A percentile compares a stretch with the other conserved stretches of the same genome.
These are phyloP conservation scores for Mastacembelus armatus DNA, from an alignment of 2,797 vertebrate genomes.

Conservation along the genomic window DNA sequence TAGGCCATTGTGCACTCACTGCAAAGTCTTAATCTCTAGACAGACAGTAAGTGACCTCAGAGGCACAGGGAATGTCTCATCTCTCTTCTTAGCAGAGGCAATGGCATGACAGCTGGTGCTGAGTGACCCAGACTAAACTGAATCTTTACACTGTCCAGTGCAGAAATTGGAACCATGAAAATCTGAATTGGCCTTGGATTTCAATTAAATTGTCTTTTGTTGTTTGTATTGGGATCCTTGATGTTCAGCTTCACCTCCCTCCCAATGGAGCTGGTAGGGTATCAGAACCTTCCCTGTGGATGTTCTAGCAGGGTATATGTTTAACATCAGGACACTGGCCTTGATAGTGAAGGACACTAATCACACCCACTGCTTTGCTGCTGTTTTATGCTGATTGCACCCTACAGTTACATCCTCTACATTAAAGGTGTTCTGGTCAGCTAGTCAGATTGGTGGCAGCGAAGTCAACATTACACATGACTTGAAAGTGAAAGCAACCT, in stretches of 20 bases:
- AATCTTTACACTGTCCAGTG: neutral
- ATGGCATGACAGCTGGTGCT: neutral
- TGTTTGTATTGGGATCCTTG: too few relatives aligned
- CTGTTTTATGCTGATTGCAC: constrained; percentile 44
- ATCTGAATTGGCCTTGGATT: too few relatives aligned
- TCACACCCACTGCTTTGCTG: constrained; percentile 23
- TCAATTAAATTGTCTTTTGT: too few relatives aligned
- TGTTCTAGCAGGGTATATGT: constrained; percentile 1
- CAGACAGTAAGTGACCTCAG: constrained; percentile 33
- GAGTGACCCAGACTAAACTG: neutral
- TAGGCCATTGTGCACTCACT: constrained; percentile 49
- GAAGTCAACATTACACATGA: constrained; percentile 38
- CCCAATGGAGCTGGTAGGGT: neutral
- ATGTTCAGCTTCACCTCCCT: too few relatives aligned
- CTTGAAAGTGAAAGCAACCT: constrained; percentile 57
- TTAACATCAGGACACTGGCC: constrained; percentile 8
- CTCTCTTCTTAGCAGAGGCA: neutral
- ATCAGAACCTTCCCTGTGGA: neutral
- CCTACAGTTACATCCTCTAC: constrained; percentile 32
- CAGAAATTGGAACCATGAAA: too few relatives aligned
- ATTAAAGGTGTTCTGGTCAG: constrained; percentile 29
- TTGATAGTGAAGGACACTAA: constrained; percentile 15
- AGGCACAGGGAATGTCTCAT: neutral
- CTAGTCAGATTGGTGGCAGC: constrained; percentile 29
- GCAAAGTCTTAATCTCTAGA: constrained; percentile 36